Conservation (phyloP, 1,140 invertebrate genomes). For the Oreohelix idahoensis region DNA sequence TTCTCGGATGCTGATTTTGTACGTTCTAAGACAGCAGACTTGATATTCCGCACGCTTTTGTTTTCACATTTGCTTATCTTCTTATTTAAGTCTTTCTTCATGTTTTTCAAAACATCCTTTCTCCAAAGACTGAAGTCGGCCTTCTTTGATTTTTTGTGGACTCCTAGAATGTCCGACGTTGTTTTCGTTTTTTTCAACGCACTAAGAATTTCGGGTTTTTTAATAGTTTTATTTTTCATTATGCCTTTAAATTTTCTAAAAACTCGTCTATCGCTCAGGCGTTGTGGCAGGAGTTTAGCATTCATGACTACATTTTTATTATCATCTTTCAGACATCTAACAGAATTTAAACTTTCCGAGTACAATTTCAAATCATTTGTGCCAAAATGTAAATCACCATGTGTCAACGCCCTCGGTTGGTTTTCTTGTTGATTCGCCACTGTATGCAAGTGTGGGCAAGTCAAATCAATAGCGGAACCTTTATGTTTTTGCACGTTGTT, state of each 20-base stretch:
- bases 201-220: too few relatives aligned
- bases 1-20: too few relatives aligned
- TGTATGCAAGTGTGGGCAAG: background rate
- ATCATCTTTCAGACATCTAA: background rate
- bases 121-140: background rate
- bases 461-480: background rate
- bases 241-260: too few relatives aligned
- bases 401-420: background rate
- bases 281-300: background rate
- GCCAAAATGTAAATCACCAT: background rate
- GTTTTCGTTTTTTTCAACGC: background rate
- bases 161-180: background rate
- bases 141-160: background rate
- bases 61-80: background rate
- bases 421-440: background rate
- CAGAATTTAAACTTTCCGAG: background rate
- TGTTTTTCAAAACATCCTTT: background rate
- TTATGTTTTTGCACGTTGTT: background rate
- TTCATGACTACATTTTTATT: background rate
- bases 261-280: too few relatives aligned
- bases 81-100: background rate
- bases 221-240: too few relatives aligned
- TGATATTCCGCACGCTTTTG: background rate
- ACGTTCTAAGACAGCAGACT: background rate
- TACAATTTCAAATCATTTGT: background rate